A percentile compares a stretch with the other conserved stretches of the same genome.
These are phyloP conservation scores for Bungarus multicinctus DNA, from an alignment of 2,113 vertebrate species.

Conservation along the genomic window DNA sequence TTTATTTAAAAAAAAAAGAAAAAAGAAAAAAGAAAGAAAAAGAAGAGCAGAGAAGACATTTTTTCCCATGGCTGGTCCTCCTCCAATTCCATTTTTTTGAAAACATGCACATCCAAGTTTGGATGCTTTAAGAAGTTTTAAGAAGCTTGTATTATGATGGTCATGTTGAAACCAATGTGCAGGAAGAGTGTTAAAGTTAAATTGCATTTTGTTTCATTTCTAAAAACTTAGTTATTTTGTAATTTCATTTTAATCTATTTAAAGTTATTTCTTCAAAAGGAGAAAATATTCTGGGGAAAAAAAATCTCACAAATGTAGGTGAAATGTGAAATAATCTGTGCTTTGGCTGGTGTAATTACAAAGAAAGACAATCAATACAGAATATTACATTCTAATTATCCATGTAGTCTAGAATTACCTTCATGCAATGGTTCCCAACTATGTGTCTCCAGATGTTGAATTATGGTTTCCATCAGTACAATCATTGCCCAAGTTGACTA, in stretches of 20 bases:
- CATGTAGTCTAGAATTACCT: background rate
- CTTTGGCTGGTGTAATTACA: background rate
- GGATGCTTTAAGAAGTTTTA: background rate
- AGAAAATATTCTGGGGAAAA: background rate
- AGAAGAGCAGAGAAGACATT: background rate
- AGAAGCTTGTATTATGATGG: background rate
- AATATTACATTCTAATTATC: background rate
- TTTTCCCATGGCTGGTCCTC: background rate
- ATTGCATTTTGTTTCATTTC: background rate
- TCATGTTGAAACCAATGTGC: background rate
- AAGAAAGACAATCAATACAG: background rate
- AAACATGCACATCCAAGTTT: background rate
- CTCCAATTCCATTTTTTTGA: background rate
- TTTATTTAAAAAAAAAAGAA: background rate
- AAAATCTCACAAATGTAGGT: background rate
- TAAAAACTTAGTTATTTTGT: background rate
- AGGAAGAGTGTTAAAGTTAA: background rate
- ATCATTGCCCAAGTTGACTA: background rate
- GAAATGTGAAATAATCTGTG: background rate
- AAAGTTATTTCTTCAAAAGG: background rate
- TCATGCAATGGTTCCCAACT: background rate
- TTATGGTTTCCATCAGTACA: background rate
- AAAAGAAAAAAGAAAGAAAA: background rate
- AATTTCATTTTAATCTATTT: background rate
- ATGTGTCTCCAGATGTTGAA: background rate